phyloP scores from a whole-genome alignment of 2,797 vertebrate species.

The Scarus forsteni region DNA sequence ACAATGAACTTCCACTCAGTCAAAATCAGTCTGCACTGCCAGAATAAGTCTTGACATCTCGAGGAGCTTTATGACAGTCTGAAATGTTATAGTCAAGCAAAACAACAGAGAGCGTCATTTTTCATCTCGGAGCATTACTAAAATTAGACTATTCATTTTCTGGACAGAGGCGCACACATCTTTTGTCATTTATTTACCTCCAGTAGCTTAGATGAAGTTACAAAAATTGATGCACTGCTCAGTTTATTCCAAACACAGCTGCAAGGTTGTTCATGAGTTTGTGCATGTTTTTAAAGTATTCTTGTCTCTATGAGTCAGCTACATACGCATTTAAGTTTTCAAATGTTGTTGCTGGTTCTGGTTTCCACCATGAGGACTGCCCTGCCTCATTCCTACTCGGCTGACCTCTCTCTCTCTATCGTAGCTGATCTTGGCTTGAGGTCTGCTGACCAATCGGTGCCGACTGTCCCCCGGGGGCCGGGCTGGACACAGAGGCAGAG shows the following conservation, averaged over 20 bases:
- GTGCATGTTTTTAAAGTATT: slow-evolving; percentile 2
- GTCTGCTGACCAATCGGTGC: slow-evolving; percentile 36
- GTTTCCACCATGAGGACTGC: slow-evolving; percentile 8
- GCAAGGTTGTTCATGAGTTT: neutral
- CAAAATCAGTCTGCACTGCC: neutral
- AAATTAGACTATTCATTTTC: slow-evolving; percentile 30
- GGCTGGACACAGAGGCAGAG: slow-evolving; percentile 28
- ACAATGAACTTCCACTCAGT: slow-evolving; percentile 12
- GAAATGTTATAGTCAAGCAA: slow-evolving; percentile 21
- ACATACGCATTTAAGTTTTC: neutral
- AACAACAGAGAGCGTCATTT: slow-evolving; percentile 30
- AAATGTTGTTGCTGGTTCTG: slow-evolving; percentile 24
- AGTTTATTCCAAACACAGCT: slow-evolving; percentile 3
- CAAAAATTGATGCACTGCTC: slow-evolving; percentile 14
- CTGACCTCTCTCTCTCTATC: slow-evolving; percentile 45
- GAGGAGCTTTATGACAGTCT: slow-evolving; percentile 15
- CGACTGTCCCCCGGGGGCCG: neutral
- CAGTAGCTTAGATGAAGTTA: slow-evolving; percentile 31
- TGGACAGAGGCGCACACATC: slow-evolving; percentile 22
- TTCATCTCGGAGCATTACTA: slow-evolving; percentile 3
- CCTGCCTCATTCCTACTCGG: slow-evolving; percentile 24
- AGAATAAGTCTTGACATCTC: neutral
- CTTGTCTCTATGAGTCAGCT: neutral
- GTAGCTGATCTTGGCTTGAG: slow-evolving; percentile 21
- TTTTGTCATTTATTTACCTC: slow-evolving; percentile 18